Base-by-base conservation (phyloP, 2,888 invertebrate genomes). In the Pollenia amentaria region DNA sequence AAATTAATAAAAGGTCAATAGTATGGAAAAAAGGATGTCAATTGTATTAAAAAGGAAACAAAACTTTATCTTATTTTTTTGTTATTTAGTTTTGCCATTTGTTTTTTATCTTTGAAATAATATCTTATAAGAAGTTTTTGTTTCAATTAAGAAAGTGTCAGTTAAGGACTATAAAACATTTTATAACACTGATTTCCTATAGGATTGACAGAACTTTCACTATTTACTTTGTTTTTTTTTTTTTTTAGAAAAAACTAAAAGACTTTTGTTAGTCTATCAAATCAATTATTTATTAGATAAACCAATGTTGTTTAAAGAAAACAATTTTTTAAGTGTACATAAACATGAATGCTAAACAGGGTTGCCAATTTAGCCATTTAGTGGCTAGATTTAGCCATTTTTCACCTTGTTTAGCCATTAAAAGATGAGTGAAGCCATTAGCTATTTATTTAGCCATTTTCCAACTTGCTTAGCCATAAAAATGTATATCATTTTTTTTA, bases 1-100 rank as follows among this genome's bases (percentile, higher is more conserved):
- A 87, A 80, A 87, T 87, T 87, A 84, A 87, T 84, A 81, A 87
- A 84, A 87, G 84, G 84, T 80, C 84, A 87, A 55, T 69, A 64
- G 42, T 65, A 46, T 76, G 69, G 64, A 77, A 57, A 64, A 75
- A 69, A 62, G 84, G 65, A 57, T 65, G 57, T 57, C 65, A 84
- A 21, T 46, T 53, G 57, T 40, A 77, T 72, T 21, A 11, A 38
- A 44, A 51, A 53, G 57, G 29, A n/a, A 73, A 21, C 44, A 69
- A 72, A 70, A 55, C 18, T 70, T 16, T 72, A 62, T 51, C 29
- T 64, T 67, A 9, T 46, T 46, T 72, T 6, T 65, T 42, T 70
- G 70, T 62, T 40, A 14, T 51, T 57, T 60, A 29, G 51, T 60
- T 69, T 67, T 53, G 29, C 29, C 53, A 16, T 70, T 62, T 44